These are phyloP conservation scores for Halocynthia roretzi DNA, from an alignment of 23 tunicate species.

Conservation along the genomic window DNA sequence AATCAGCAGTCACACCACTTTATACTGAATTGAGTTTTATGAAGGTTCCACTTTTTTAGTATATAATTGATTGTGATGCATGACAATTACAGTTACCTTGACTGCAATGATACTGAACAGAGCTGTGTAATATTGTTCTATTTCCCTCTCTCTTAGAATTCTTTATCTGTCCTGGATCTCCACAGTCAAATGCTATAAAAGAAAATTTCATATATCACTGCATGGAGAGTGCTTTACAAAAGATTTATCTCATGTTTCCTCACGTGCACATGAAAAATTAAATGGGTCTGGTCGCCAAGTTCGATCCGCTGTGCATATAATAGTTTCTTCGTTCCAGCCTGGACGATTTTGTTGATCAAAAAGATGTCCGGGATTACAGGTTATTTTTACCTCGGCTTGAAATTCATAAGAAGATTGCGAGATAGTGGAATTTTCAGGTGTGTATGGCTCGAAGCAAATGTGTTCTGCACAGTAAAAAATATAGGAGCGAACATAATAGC, in stretches of 20 bases:
- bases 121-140: not conserved
- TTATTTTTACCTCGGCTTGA: slow-evolving; percentile 13
- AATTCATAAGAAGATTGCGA: not conserved
- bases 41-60: no score
- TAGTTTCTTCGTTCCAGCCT: slow-evolving; percentile 1
- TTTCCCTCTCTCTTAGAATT: not conserved
- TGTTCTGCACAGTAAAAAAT: not conserved
- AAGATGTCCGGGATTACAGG: slow-evolving; percentile 35
- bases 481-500: not conserved
- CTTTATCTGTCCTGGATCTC: slow-evolving; percentile 1
- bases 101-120: slow-evolving; percentile 21
- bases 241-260: not conserved
- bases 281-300: slow-evolving; percentile 33
- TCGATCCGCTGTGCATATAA: slow-evolving; percentile 29
- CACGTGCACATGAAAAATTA: slow-evolving; percentile 30
- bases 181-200: slow-evolving; percentile 32
- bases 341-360: slow-evolving; percentile 20
- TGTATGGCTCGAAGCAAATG: slow-evolving; percentile 12
- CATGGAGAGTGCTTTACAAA: not conserved
- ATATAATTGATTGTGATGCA: not conserved
- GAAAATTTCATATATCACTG: not conserved
- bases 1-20: no score
- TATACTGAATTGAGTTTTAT: no score
- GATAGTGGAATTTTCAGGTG: slow-evolving; percentile 12
- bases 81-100: slow-evolving; percentile 21